phyloP scores from a whole-genome alignment of 2,113 vertebrate genomes.

The Azemiops feae region DNA sequence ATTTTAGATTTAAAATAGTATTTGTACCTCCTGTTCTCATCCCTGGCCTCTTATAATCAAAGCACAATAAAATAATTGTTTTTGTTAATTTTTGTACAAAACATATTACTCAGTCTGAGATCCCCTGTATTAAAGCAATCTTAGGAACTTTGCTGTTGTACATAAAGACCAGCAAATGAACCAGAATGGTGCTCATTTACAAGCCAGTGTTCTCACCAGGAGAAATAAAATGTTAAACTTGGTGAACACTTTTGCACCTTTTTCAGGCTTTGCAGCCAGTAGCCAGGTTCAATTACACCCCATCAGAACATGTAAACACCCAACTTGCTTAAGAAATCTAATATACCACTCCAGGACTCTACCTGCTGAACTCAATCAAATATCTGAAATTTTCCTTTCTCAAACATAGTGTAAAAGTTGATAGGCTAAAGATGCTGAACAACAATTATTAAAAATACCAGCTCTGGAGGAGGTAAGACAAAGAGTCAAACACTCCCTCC shows the following conservation, averaged over 20 bases:
- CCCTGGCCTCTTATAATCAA: neutral
- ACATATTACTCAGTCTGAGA: neutral
- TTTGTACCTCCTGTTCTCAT: neutral
- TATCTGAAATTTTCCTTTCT: constrained; percentile 47
- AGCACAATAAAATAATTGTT: neutral
- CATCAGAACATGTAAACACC: constrained; percentile 26
- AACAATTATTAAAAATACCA: neutral
- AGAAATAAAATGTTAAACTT: neutral
- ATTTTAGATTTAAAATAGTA: neutral
- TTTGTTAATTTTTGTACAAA: neutral
- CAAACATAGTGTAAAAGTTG: neutral
- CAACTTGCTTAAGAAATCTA: constrained; percentile 29
- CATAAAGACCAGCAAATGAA: neutral
- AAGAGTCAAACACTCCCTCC: neutral
- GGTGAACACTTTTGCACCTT: neutral
- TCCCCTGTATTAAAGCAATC: neutral
- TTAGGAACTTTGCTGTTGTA: neutral
- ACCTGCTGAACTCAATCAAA: constrained; percentile 55
- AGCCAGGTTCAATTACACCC: neutral
- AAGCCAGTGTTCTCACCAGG: neutral
- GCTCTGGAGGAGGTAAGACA: neutral
- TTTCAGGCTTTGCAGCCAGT: neutral
- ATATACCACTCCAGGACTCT: constrained; percentile 52
- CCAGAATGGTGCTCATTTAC: neutral
- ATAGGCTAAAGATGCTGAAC: constrained; percentile 32